These are phyloP conservation scores for Pelusios castaneus DNA, from an alignment of 2,113 vertebrate genomes.

Conservation along the genomic window DNA sequence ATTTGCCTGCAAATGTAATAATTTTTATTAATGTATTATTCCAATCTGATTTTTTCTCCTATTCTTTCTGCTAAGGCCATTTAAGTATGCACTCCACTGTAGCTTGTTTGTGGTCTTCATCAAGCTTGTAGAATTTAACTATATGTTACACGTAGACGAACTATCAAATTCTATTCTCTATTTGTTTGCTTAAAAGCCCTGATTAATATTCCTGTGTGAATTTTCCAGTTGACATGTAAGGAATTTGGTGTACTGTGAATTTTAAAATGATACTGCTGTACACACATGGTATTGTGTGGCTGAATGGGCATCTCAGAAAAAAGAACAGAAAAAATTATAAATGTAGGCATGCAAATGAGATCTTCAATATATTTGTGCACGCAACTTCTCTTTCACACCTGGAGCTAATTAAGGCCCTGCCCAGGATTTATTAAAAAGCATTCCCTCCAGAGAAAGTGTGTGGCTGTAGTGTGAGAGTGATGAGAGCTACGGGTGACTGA, in stretches of 20 bases:
- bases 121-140: neutral
- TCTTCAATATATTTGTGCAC: neutral
- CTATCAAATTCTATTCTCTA: neutral
- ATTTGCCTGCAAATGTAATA: neutral
- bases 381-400: neutral
- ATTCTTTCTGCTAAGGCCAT: conserved; percentile 13
- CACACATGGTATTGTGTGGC: neutral
- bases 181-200: neutral
- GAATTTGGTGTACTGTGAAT: neutral
- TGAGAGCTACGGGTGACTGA: too few relatives aligned
- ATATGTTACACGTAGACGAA: neutral
- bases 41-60: neutral
- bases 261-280: neutral
- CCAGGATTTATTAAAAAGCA: too few relatives aligned
- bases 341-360: neutral
- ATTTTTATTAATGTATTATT: neutral
- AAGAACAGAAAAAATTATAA: neutral
- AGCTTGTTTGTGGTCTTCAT: neutral
- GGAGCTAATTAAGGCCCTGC: too few relatives aligned
- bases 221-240: neutral
- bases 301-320: neutral
- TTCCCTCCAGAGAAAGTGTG: too few relatives aligned
- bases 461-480: too few relatives aligned
- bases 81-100: neutral
- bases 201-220: neutral